Evolutionary conservation across 2,888 invertebrate genomes (phyloP), one percentile per base, ranked within the genome.

Genomic region (Villa cingulata): DNA sequence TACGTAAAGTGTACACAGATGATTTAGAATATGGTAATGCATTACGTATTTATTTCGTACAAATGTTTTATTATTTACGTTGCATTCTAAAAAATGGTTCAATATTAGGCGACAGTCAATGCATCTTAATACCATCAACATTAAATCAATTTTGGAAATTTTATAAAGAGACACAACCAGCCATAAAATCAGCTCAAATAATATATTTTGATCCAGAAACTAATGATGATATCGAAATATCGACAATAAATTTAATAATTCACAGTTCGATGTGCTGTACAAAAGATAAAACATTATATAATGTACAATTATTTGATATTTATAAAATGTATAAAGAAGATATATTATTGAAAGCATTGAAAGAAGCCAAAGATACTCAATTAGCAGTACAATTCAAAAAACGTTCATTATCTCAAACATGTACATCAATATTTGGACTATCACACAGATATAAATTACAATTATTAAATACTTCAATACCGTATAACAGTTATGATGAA

Each of bases 261-360:
- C 78, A 85, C 61, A 80, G 82, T 54, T 77, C 80, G 0, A 68
- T 85, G 58, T 76, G 76, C 49, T 74, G 74, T 56, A 66, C 70
- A 38, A 70, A 74, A 48, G 79, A 82, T 55, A 78, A 80, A 57
- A 73, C 75, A 1, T 74, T 76, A 0, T 78, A 78, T 63, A 74
- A 77, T 1, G 74, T 78, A 55, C 81, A 83, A 53, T 69, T 86
- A 51, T 82, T 80, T 56, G 76, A 77, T 58, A 74, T 85, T 16
- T 84, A 84, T 58, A 80, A 81, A 55, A 78, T 78, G 53, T 87
- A 80, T 63, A 75, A 81, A 0, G 84, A 86, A 53, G 68, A 70
- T 23, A 59, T 80, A 6, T 64, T 87, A 5, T 69, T 76, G 44
- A 67, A 70, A 1, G 79, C 80, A 0, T 74, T 83, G 57, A 63